Evolutionary conservation across 2,113 vertebrate genomes (phyloP), one percentile per base, ranked within the genome.

Genomic region (Cisticola juncidis): DNA sequence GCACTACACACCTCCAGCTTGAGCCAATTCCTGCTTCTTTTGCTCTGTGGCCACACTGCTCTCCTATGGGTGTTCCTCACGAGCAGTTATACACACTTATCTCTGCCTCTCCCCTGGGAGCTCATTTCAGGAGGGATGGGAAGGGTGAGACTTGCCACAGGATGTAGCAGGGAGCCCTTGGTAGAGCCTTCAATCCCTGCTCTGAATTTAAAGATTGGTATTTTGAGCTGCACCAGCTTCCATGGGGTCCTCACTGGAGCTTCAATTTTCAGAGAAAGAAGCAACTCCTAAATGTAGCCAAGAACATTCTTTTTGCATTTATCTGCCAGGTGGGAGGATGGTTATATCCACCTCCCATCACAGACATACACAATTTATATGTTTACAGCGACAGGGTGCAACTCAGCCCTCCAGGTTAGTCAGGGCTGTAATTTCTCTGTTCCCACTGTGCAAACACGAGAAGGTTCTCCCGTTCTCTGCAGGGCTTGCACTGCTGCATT

Each of bases 381-480:
- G 8, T 73, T 65, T 71, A 18, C 25, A 58, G 12, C 47, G 36
- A 9, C 6, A 33, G 23, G 47, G 29, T 47, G n/a, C 25, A 14
- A 16, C 60, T 80, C 58, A 69, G 61, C 26, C 36, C 40, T 66
- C 57, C 38, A 76, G 78, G 81, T 85, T 56, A 62, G 54, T 22
- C 57, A 38, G 60, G 36, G 51, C 60, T 78, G 79, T 78, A 11
- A 36, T 86, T 60, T 82, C 86, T 58, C 90, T 92, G 36, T 68
- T 70, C 48, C 31, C 5, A 1, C 89, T 69, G 50, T n/a, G 76
- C 78, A 96, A 94, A 18, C 72, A 83, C 72, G 35, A 96, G 95
- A 97, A 90, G 24, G 20, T 95, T 96, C 93, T 97, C 74, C 85
- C 0, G 48, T 82, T 36, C 90, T 96, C 78, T 90, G 76, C 72